Base-by-base conservation (phyloP, 1,140 invertebrate species). In the Philotrypesis tridentata region DNA sequence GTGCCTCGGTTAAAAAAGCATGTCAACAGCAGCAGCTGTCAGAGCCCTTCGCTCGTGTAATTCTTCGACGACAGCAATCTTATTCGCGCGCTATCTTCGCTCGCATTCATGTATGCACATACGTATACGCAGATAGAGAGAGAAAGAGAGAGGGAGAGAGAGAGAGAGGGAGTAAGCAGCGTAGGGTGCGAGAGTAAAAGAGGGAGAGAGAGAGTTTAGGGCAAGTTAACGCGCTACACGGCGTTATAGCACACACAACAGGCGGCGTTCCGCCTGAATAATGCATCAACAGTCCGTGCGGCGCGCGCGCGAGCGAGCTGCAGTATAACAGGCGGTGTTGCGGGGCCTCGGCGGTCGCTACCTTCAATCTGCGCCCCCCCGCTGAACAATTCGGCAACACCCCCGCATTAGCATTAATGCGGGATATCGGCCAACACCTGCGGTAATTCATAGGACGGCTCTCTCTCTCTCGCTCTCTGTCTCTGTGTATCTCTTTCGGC, bases 321-420 rank as follows among this genome's bases (percentile, higher is more conserved):
- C 82, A 82, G 83, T 87, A 87, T 88, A 89, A 88, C 87, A 85
- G 68, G 55, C 68, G 23, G 21, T 40, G 74, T n/a, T n/a, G n/a
- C n/a, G 37, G 37, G 25, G 17, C 33, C 40, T 8, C 61, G 11
- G 17, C 25, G 61, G 33, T 31, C 65, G 48, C 85, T 84, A 78
- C 84, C 86, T 89, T 90, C 89, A 89, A 90, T 90, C 89, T 87
- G 86, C 85, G 87, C 88, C 89, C 88, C 89, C 27, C 61, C 88
- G 88, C 85, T 88, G 79, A 90, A 90, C 89, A 91, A 91, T 90
- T 90, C 87, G 87, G 87, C 86, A 88, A 91, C 87, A 90, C 86
- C 80, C 86, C 78, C 73, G 83, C 87, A 89, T 90, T 89, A 89
- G 86, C 89, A 90, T 90, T 90, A 90, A 91, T 90, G 85, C 78